A percentile compares a stretch with the other conserved stretches of the same genome.
These are phyloP conservation scores for Invenusta paracnida DNA, from an alignment of 2,888 invertebrate species.

Conservation along the genomic window DNA sequence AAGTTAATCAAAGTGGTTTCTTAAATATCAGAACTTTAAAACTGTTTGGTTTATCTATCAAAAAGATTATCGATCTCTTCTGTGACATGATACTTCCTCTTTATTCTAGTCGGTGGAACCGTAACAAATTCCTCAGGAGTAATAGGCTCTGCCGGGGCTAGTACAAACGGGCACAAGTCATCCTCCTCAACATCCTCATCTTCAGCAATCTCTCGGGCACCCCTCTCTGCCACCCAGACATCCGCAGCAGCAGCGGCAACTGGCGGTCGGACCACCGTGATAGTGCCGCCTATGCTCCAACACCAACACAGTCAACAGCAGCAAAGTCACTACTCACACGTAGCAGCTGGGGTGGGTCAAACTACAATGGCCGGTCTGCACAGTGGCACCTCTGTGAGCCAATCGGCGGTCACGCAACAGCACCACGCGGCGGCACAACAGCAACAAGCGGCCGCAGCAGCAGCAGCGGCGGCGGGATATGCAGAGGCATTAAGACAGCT, in stretches of 20 bases:
- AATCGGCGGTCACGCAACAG: not conserved
- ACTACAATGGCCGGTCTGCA: not conserved
- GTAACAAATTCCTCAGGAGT: too few species aligned
- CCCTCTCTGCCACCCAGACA: not conserved
- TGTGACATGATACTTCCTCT: too few species aligned
- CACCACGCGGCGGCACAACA: not conserved
- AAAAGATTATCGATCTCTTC: too few species aligned
- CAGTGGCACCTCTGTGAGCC: constrained; percentile 1
- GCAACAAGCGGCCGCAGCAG: not conserved
- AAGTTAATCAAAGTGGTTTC: too few species aligned
- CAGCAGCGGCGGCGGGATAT: not conserved
- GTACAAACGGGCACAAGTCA: not conserved
- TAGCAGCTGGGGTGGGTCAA: too few species aligned
- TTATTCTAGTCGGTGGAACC: too few species aligned
- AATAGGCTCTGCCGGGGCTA: too few species aligned
- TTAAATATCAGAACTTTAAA: too few species aligned
- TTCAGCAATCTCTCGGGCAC: not conserved
- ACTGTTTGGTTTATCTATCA: too few species aligned
- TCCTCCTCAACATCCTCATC: not conserved
- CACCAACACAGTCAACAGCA: not conserved
- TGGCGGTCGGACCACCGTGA: not conserved
- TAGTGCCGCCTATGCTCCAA: constrained; percentile 2
- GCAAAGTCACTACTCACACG: not conserved
- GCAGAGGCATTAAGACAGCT: not conserved
- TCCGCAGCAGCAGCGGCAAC: not conserved